Conservation (phyloP, 2,797 vertebrate species). For the Squalus acanthias region DNA sequence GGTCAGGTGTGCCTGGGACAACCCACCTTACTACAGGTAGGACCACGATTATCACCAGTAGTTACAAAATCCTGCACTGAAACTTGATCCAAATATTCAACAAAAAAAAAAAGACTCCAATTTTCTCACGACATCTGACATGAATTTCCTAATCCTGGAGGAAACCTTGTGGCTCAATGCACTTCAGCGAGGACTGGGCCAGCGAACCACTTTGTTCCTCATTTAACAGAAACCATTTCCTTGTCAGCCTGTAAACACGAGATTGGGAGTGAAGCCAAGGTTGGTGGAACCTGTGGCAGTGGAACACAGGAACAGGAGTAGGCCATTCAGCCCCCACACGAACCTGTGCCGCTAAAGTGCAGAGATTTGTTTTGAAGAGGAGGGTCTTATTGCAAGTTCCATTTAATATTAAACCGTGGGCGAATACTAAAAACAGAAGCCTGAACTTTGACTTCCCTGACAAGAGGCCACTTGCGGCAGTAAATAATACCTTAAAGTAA, state of each 20-base stretch:
- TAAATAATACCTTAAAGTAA: background rate
- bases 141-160: background rate
- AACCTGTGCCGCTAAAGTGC: background rate
- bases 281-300: background rate
- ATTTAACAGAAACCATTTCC: too few species aligned
- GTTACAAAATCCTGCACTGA: background rate
- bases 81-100: background rate
- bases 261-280: background rate
- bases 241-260: background rate
- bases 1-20: background rate
- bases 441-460: background rate
- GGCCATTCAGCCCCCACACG: background rate
- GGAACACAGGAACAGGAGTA: background rate
- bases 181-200: background rate
- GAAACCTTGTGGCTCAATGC: background rate
- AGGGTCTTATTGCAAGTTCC: background rate
- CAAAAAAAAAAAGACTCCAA: background rate
- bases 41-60: background rate
- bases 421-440: background rate
- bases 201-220: background rate
- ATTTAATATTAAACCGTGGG: background rate
- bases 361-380: background rate
- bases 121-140: background rate
- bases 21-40: background rate
- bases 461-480: background rate